Percentiles rank a stretch among this genome's conserved stretches.
Evolutionary conservation across 2,888 invertebrate species (phyloP).

Genomic region (Plebejus anna): DNA sequence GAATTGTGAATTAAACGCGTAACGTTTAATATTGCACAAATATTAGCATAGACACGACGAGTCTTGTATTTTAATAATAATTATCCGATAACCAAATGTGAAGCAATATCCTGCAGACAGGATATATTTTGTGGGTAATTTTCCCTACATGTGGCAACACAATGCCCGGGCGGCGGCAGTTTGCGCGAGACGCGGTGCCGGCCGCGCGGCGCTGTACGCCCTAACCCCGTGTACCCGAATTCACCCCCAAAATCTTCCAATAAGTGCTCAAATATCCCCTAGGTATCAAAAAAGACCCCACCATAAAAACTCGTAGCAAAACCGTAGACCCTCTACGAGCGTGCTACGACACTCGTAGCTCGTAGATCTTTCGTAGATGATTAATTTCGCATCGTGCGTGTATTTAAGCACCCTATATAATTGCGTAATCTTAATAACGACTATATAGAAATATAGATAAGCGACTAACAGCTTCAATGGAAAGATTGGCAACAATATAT

Average conservation of each 20-base stretch:
- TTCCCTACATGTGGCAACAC: constrained; percentile 54
- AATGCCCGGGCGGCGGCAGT: constrained; percentile 73
- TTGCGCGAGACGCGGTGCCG: constrained; percentile 69
- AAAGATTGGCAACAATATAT: background rate
- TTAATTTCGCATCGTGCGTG: constrained; percentile 32
- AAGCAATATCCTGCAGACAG: background rate
- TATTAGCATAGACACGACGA: background rate
- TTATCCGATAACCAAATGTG: background rate
- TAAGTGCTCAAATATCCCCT: constrained; percentile 40
- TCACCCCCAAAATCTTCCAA: constrained; percentile 36
- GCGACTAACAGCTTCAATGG: background rate
- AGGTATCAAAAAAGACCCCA: constrained; percentile 26
- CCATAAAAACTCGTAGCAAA: background rate
- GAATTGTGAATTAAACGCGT: too few species aligned
- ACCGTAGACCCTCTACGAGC: background rate
- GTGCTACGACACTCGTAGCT: constrained; percentile 13
- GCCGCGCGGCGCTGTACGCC: constrained; percentile 46
- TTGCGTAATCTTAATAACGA: background rate
- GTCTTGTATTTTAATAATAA: background rate
- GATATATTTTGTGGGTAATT: constrained; percentile 41
- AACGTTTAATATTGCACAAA: background rate
- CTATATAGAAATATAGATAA: background rate
- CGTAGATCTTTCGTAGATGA: constrained; percentile 5
- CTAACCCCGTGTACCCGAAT: constrained; percentile 46
- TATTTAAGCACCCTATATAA: constrained; percentile 22